These are phyloP conservation scores for Osmerus eperlanus DNA, from an alignment of 2,113 vertebrate genomes.

Conservation along the genomic window DNA sequence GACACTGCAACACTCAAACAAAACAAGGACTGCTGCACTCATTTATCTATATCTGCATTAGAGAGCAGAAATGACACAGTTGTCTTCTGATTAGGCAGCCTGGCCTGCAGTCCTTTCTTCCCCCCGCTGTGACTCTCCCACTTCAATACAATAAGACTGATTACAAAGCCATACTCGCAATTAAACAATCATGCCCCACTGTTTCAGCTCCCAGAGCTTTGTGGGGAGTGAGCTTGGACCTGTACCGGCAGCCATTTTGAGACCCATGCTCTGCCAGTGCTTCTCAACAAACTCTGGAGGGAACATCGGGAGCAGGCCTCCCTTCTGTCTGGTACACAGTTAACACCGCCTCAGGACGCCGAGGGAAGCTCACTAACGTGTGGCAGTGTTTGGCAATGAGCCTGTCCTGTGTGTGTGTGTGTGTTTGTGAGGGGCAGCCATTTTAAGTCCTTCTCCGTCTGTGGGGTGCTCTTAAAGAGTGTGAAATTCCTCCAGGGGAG, in stretches of 20 bases:
- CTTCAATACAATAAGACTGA: constrained; percentile 62
- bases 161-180: constrained; percentile 64
- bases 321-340: constrained; percentile 33
- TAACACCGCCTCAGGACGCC: constrained; percentile 47
- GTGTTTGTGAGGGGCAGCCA: constrained; percentile 47
- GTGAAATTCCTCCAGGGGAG: constrained; percentile 65
- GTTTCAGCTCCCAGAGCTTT: constrained; percentile 37
- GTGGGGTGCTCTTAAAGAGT: constrained; percentile 61
- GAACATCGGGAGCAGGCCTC: constrained; percentile 41
- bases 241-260: constrained; percentile 68
- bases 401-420: background rate
- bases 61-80: too few species aligned
- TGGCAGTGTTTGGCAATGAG: constrained; percentile 7
- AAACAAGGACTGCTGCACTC: constrained; percentile 21
- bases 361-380: constrained; percentile 31
- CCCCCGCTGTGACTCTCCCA: constrained; percentile 55
- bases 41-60: background rate
- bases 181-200: constrained; percentile 59
- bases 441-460: constrained; percentile 55
- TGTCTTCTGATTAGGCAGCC: constrained; percentile 41
- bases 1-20: constrained; percentile 27
- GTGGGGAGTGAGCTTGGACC: constrained; percentile 33
- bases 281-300: constrained; percentile 49
- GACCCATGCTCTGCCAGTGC: constrained; percentile 46
- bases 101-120: constrained; percentile 48